phyloP scores from a whole-genome alignment of 1,140 invertebrate genomes.

The Leptoteleia sp. region DNA sequence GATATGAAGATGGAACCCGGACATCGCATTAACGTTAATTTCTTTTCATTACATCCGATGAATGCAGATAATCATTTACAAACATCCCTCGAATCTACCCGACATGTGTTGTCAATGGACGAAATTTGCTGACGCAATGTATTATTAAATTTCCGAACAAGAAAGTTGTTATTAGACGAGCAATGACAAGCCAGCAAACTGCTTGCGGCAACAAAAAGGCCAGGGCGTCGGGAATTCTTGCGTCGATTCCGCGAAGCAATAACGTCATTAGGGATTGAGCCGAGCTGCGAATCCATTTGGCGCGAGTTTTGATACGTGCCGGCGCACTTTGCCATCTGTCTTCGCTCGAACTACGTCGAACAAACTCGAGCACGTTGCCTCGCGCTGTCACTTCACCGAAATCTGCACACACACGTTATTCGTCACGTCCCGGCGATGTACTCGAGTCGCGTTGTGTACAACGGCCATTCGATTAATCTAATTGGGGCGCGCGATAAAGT shows the following conservation, averaged over 20 bases:
- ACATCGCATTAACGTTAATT: no score
- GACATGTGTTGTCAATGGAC: no score
- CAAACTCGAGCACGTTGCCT: constrained; percentile 39
- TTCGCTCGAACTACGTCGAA: constrained; percentile 38
- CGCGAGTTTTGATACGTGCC: constrained; percentile 28
- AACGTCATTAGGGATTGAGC: constrained; percentile 23
- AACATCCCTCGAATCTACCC: no score
- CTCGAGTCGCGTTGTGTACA: constrained; percentile 32
- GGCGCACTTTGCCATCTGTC: constrained; percentile 46
- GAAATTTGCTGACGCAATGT: no score
- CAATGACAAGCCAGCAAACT: no score
- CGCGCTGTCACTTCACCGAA: constrained; percentile 32
- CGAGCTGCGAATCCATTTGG: constrained; percentile 31
- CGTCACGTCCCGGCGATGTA: constrained; percentile 34
- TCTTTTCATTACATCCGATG: no score
- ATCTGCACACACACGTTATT: constrained; percentile 39
- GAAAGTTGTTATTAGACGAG: no score
- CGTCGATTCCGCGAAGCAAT: constrained; percentile 10
- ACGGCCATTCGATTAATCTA: constrained; percentile 57
- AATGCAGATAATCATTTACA: no score
- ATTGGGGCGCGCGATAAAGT: constrained; percentile 55
- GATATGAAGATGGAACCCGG: no score
- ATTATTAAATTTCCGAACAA: no score
- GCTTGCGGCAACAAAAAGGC: no score
- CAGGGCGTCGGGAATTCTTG: no score